These are phyloP conservation scores for Mantis religiosa DNA, from an alignment of 2,888 invertebrate genomes.

Conservation along the genomic window DNA sequence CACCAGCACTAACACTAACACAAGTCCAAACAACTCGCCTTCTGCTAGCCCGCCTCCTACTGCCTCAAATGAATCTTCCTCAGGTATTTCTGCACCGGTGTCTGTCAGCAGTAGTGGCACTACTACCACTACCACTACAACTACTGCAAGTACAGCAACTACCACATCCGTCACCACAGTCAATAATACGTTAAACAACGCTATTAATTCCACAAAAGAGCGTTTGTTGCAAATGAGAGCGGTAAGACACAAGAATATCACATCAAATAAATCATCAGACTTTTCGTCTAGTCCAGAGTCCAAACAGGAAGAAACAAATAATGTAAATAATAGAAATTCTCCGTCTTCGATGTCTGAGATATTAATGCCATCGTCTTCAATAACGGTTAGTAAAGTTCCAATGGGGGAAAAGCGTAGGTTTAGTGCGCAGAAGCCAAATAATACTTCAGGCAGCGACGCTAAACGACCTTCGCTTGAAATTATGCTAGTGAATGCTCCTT, in stretches of 20 bases:
- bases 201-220: slow-evolving; percentile 39
- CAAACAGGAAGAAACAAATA: slow-evolving; percentile 14
- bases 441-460: slow-evolving; percentile 33
- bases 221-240: slow-evolving; percentile 46
- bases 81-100: neutral
- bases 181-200: neutral
- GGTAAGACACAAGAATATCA: slow-evolving; percentile 41
- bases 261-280: slow-evolving; percentile 16
- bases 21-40: neutral
- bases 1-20: neutral
- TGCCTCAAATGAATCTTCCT: neutral
- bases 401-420: slow-evolving; percentile 41
- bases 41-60: neutral
- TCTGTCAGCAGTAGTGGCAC: neutral
- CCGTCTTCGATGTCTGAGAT: slow-evolving; percentile 27
- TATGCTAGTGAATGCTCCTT: slow-evolving; percentile 35
- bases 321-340: slow-evolving; percentile 5
- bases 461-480: slow-evolving; percentile 39
- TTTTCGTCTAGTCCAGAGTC: neutral
- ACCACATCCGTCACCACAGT: neutral
- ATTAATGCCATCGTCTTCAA: slow-evolving; percentile 39
- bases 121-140: neutral
- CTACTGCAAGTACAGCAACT: neutral
- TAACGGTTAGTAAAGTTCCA: slow-evolving; percentile 47
- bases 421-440: slow-evolving; percentile 31